Evolutionary conservation across 1,140 invertebrate species (phyloP), one percentile per base, ranked within the genome.

Genomic region (Danaus melanippus): DNA sequence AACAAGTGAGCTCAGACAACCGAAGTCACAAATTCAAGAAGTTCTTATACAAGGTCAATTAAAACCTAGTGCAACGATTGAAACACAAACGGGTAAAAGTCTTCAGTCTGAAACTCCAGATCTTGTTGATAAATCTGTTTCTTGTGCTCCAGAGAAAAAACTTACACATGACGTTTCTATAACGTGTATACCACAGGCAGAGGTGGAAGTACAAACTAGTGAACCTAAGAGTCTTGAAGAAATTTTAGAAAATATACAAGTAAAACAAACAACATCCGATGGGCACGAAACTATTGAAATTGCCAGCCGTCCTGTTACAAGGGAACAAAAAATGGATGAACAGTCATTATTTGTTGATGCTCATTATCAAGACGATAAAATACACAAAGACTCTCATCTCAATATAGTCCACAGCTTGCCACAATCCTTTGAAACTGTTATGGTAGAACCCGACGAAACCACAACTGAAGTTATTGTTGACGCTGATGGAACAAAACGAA

Each of bases 281-380:
- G 91, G 90, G 15, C 90, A 93, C 71, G 92, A 94, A 76, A 92
- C 92, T 0, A 93, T 95, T 64, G 91, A 94, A 85, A 93, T 94
- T 59, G 91, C 92, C 8, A 94, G 92, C 9, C 90, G 89, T 62
- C 88, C 90, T 4, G 87, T 91, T 44, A 56, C 79, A 0, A 68
- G 84, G 60, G 79, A 86, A 15, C 84, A 88, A 49, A 87, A 89
- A 46, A 53, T 76, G 9, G 87, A 89, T 32, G 87, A 90, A 56
- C 79, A 87, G 41, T 84, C 86, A 47, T 88, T 94, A 10, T 72
- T 92, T 8, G 91, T 95, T n/a, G 92, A 93, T 74, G 92, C 93
- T 64, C 91, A 92, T 67, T 94, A 93, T 58, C 89, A 89, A 71
- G 91, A 64, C 71, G 88, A 68, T 76, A 88, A 76, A 62, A 66